phyloP scores from a whole-genome alignment of 2,797 vertebrate genomes.

The Schizopygopsis malacanthus region DNA sequence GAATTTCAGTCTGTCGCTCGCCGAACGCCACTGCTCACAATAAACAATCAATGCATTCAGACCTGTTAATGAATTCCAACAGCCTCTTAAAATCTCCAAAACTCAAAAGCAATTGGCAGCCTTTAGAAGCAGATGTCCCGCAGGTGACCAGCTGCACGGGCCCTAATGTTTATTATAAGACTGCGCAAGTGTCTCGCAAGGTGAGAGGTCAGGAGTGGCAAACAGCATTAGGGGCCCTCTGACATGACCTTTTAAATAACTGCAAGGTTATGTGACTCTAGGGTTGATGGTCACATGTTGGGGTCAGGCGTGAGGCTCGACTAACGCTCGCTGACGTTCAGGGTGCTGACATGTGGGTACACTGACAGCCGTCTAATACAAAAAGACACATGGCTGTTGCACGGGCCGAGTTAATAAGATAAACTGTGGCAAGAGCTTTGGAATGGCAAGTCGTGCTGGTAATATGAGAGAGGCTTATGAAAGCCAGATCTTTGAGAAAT shows the following conservation, averaged over 20 bases:
- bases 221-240: constrained; percentile 70
- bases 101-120: constrained; percentile 44
- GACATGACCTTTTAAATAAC: constrained; percentile 79
- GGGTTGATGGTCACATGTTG: constrained; percentile 75
- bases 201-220: constrained; percentile 70
- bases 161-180: constrained; percentile 73
- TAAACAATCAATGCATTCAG: constrained; percentile 54
- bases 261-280: constrained; percentile 73
- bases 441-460: constrained; percentile 29
- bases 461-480: constrained; percentile 48
- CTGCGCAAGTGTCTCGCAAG: constrained; percentile 73
- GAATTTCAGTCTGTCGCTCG: background rate
- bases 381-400: constrained; percentile 37
- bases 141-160: constrained; percentile 72
- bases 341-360: constrained; percentile 58
- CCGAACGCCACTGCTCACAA: constrained; percentile 10
- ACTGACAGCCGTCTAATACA: constrained; percentile 54
- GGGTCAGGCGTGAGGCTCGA: constrained; percentile 72
- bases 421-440: constrained; percentile 44
- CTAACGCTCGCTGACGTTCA: constrained; percentile 61
- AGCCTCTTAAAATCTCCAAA: constrained; percentile 41
- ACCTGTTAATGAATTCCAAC: constrained; percentile 48
- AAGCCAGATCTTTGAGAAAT: constrained; percentile 55
- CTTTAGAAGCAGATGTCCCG: constrained; percentile 72
- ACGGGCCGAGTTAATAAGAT: constrained; percentile 34